Evolutionary conservation across 2,888 invertebrate species (phyloP), one percentile per base, ranked within the genome.

Genomic region (Macrophya annulata): DNA sequence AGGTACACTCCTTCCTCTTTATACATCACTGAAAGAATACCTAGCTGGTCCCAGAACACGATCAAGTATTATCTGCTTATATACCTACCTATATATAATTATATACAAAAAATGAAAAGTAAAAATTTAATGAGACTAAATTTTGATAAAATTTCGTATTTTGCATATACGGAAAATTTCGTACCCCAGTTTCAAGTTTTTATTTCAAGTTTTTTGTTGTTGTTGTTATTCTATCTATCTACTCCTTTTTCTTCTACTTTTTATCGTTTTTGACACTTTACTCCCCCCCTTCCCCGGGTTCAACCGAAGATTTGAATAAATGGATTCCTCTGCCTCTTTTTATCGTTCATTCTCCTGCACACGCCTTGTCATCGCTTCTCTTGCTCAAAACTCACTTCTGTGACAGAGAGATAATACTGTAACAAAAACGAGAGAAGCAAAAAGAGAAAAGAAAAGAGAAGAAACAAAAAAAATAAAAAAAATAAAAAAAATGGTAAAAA

Each of bases 291-390:
- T n/a, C 3, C n/a, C 48, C 48, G 48, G 17, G n/a, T n/a, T n/a
- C n/a, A n/a, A n/a, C 31, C 31, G 31, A 45, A 45, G 72, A 45
- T 74, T 21, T 45, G 45, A 74, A 74, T 74, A 43, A 74, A 74
- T 74, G 43, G 72, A 72, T 45, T 74, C 12, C 45, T 25, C 72
- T 25, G 17, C 21, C 21, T 10, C 85, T 31, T 48, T 79, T 68
- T 62, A 65, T 43, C 65, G 31, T 43, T 77, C 86, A 71, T 84
- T 85, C 86, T 86, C 68, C 37, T 17, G 31, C 31, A 31, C 31
- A 25, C 31, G 68, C 17, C 37, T 12, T 37, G 68, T 68, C 68
- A 37, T 68, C 68, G 17, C 68, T 31, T 15, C 68, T 25, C 21
- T 31, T 6, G 25, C 21, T 31, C 17, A 8, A 37, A 15, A 31